phyloP scores from a whole-genome alignment of 1,140 invertebrate species.

The Penaeus vannamei region DNA sequence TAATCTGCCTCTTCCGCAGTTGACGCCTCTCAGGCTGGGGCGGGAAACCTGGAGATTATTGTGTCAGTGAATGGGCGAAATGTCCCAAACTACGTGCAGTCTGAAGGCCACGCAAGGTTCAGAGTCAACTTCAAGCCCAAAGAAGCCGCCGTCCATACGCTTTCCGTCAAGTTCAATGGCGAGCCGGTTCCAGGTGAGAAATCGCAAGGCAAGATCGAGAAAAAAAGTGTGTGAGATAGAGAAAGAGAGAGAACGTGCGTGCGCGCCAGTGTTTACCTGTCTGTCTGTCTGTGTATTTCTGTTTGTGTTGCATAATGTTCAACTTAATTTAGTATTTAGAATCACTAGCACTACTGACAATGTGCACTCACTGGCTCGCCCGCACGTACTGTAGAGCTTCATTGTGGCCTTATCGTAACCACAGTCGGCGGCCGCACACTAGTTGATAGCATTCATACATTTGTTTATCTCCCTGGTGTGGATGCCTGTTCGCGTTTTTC shows the following conservation, averaged over 20 bases:
- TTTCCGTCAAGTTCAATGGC: constrained; percentile 96
- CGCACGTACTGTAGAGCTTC: too few relatives aligned
- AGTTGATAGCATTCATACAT: too few relatives aligned
- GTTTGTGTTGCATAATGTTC: neutral
- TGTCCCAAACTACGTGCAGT: constrained; percentile 98
- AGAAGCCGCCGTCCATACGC: constrained; percentile 87
- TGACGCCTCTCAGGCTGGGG: constrained; percentile 86
- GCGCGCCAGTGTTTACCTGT: neutral
- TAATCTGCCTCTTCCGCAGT: constrained; percentile 73
- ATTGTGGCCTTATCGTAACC: too few relatives aligned
- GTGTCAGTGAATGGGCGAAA: constrained; percentile 97
- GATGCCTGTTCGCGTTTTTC: too few relatives aligned
- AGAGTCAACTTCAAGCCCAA: constrained; percentile 97
- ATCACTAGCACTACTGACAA: neutral
- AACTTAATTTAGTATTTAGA: neutral
- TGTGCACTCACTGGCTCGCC: too few relatives aligned
- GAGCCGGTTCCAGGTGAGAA: constrained; percentile 87
- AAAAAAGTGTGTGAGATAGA: too few relatives aligned
- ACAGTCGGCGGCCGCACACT: too few relatives aligned
- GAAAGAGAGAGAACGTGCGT: too few relatives aligned
- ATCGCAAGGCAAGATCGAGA: too few relatives aligned
- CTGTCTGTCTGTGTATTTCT: neutral
- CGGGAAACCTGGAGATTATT: constrained; percentile 97
- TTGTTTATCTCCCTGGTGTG: too few relatives aligned
- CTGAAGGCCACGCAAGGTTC: constrained; percentile 96